A percentile compares a stretch with the other conserved stretches of the same genome.
These are phyloP conservation scores for Stichodactyla mertensii DNA, from an alignment of 64 coral and sea anemone species.

Conservation along the genomic window DNA sequence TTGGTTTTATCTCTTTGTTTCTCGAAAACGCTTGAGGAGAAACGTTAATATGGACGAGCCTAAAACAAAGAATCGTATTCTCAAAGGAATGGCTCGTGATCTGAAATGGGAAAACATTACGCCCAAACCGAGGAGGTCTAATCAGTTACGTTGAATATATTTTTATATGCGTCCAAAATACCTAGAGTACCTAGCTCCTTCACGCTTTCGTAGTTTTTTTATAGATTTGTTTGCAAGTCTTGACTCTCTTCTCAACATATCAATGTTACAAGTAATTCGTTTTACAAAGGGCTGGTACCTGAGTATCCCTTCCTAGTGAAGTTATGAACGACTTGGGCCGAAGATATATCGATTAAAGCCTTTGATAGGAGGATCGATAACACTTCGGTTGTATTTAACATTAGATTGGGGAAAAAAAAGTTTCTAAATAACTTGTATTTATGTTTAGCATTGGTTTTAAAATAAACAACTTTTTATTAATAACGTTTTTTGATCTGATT, in stretches of 20 bases:
- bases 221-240: background rate
- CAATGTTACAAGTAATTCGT: background rate
- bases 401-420: background rate
- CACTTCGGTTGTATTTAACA: slow-evolving; percentile 11
- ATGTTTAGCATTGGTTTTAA: background rate
- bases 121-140: too few species aligned
- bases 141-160: too few species aligned
- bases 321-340: background rate
- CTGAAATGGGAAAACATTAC: too few species aligned
- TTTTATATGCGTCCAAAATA: too few species aligned
- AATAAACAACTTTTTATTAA: background rate
- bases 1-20: too few species aligned
- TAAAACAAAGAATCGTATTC: too few species aligned
- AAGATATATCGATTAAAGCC: background rate
- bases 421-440: background rate
- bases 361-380: slow-evolving; percentile 5
- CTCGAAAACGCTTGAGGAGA: too few species aligned
- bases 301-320: background rate
- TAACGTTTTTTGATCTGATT: background rate
- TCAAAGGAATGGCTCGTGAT: too few species aligned
- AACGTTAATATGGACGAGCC: too few species aligned
- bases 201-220: background rate
- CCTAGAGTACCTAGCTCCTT: background rate
- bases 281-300: slow-evolving; percentile 5
- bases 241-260: background rate